Percentiles rank a stretch among this genome's conserved stretches.
These are phyloP conservation scores for Rhopalosiphum nymphaeae DNA, from an alignment of 2,888 invertebrate species.

Conservation along the genomic window DNA sequence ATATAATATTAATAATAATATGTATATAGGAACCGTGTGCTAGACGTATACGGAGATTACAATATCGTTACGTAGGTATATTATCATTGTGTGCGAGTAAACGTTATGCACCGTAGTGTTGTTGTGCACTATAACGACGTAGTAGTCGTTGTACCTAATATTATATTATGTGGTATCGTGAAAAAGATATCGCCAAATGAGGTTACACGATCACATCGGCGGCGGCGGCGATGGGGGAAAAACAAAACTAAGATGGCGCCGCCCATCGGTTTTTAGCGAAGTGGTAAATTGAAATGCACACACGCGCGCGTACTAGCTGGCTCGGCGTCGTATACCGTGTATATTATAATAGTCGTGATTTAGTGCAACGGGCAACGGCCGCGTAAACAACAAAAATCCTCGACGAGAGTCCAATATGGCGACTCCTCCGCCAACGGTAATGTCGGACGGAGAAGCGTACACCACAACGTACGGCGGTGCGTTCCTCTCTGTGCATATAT, in stretches of 20 bases:
- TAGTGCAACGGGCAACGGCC: constrained; percentile 49
- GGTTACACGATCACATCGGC: constrained; percentile 27
- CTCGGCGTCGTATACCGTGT: constrained; percentile 8
- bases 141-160: not conserved
- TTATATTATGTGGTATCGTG: constrained; percentile 3
- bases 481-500: constrained; percentile 3
- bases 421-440: constrained; percentile 56
- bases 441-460: constrained; percentile 34
- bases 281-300: constrained; percentile 30
- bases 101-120: not conserved
- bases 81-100: not conserved
- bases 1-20: not conserved
- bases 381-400: constrained; percentile 55
- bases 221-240: constrained; percentile 20
- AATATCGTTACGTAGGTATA: not conserved
- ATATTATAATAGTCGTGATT: constrained; percentile 44
- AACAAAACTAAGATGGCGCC: constrained; percentile 58
- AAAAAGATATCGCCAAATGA: constrained; percentile 57
- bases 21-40: not conserved
- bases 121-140: not conserved
- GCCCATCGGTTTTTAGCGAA: constrained; percentile 59
- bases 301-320: not conserved
- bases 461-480: not conserved
- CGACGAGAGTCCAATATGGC: constrained; percentile 59
- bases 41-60: not conserved